Conservation (phyloP, 2,888 invertebrate species). For the Caenorhabditis sp. region DNA sequence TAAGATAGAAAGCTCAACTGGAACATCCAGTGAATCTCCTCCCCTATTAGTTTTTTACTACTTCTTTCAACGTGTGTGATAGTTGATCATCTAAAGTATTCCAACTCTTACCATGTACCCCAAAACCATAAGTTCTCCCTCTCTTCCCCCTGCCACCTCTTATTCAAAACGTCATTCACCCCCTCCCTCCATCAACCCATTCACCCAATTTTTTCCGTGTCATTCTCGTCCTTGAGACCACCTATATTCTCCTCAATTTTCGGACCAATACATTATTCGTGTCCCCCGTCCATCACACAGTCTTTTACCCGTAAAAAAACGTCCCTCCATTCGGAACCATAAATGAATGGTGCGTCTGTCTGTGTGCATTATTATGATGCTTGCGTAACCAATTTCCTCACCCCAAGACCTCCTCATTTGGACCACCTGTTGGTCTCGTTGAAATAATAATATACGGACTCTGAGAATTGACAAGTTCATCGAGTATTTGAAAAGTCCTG, state of each 20-base stretch:
- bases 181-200: background rate
- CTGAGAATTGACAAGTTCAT: background rate
- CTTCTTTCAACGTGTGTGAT: too few species aligned
- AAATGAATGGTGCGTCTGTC: conserved; percentile 8
- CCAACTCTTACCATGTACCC: background rate
- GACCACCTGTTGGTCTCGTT: conserved; percentile 30
- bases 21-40: too few species aligned
- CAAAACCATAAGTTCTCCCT: background rate
- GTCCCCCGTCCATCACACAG: conserved; percentile 5
- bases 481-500: background rate
- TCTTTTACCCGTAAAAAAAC: conserved; percentile 23
- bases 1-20: too few species aligned
- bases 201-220: conserved; percentile 27
- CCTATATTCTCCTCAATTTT: conserved; percentile 31
- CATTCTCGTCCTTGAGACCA: conserved; percentile 40
- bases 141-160: background rate
- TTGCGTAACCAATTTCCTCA: conserved; percentile 40
- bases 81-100: too few species aligned
- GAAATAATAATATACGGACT: conserved; percentile 3
- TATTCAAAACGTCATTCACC: conserved; percentile 2
- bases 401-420: background rate
- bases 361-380: conserved; percentile 38
- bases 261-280: conserved; percentile 26
- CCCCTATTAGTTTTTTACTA: too few species aligned
- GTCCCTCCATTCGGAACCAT: background rate